Evolutionary conservation across 2,888 invertebrate genomes (phyloP).

Genomic region (Rhabditophanes sp.): DNA sequence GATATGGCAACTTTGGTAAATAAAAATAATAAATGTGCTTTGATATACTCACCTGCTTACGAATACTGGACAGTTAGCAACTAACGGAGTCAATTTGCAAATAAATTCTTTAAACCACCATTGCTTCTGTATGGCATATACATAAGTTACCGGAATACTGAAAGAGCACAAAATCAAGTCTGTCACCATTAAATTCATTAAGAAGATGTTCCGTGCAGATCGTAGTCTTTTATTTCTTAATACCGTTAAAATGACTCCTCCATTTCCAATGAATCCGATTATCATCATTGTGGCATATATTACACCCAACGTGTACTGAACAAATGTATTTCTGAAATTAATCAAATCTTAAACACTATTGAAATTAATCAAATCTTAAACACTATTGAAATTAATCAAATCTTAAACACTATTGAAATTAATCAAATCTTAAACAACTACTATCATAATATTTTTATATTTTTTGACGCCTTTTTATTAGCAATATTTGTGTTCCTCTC

Average conservation of each 20-base stretch:
- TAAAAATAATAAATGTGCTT: neutral
- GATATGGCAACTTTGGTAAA: too few species aligned
- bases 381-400: too few species aligned
- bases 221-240: constrained; percentile 32
- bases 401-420: too few species aligned
- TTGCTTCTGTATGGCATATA: constrained; percentile 35
- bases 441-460: too few species aligned
- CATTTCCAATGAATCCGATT: constrained; percentile 39
- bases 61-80: constrained; percentile 42
- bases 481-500: too few species aligned
- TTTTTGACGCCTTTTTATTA: too few species aligned
- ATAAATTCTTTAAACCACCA: constrained; percentile 42
- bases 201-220: constrained; percentile 42
- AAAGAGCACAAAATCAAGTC: constrained; percentile 40
- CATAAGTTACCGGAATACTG: constrained; percentile 39
- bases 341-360: too few species aligned
- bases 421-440: too few species aligned
- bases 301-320: too few species aligned
- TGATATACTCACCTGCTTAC: constrained; percentile 31
- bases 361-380: too few species aligned
- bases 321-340: too few species aligned
- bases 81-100: constrained; percentile 38
- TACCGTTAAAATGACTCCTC: constrained; percentile 37
- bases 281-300: too few species aligned
- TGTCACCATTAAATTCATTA: constrained; percentile 40